Conservation (phyloP, 2,888 invertebrate species). For the Dicycla oo region DNA sequence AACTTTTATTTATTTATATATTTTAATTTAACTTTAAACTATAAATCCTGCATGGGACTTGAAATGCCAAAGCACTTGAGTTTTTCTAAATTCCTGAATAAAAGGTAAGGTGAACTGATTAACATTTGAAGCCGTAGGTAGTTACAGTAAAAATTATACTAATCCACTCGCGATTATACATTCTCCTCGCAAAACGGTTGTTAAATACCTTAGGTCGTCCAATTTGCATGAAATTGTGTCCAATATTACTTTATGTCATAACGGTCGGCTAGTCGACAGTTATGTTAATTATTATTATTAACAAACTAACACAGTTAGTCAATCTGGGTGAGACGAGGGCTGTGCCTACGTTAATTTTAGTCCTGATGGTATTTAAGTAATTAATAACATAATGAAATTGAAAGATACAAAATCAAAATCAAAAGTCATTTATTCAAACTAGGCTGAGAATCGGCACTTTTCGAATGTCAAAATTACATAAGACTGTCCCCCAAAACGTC, state of each 20-base stretch:
- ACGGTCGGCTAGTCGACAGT: conserved; percentile 11
- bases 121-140: conserved; percentile 19
- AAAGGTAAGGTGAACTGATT: conserved; percentile 32
- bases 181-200: conserved; percentile 55
- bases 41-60: not conserved
- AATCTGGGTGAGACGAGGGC: conserved; percentile 7
- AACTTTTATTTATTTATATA: not conserved
- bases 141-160: conserved; percentile 45
- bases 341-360: conserved; percentile 1
- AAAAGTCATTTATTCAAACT: too few relatives aligned
- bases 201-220: conserved; percentile 41
- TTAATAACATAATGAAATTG: conserved; percentile 9
- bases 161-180: conserved; percentile 54
- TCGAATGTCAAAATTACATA: too few relatives aligned
- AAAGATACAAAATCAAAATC: too few relatives aligned
- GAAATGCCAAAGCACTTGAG: conserved; percentile 9
- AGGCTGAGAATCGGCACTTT: too few relatives aligned
- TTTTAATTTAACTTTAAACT: not conserved
- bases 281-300: conserved; percentile 15
- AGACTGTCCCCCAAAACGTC: too few relatives aligned
- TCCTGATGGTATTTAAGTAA: conserved; percentile 4
- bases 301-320: conserved; percentile 4
- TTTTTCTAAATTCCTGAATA: conserved; percentile 11
- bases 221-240: conserved; percentile 60
- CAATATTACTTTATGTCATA: conserved; percentile 43